Percentiles rank a stretch among this genome's conserved stretches.
Evolutionary conservation across 2,113 vertebrate genomes (phyloP).

Genomic region (Leucosticte australis): DNA sequence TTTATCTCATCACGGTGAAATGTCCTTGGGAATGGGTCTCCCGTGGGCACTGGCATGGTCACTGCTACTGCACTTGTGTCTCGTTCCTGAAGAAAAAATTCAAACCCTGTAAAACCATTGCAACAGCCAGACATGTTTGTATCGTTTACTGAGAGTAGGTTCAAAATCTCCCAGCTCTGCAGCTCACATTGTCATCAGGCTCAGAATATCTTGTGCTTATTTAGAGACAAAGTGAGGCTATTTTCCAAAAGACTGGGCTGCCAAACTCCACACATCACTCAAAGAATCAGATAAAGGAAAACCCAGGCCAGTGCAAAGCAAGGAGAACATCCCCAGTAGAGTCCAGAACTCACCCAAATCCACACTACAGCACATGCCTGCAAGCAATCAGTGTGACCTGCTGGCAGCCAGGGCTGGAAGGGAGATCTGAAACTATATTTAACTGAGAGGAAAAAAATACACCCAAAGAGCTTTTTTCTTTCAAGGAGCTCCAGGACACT

Average conservation of each 20-base stretch:
- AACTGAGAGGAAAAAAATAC: not conserved
- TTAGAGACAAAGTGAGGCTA: not conserved
- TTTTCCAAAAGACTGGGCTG: not conserved
- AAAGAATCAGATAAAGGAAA: not conserved
- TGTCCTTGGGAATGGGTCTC: slow-evolving; percentile 86
- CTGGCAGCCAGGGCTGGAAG: not conserved
- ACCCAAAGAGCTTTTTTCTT: not conserved
- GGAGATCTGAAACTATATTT: not conserved
- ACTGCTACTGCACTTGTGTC: slow-evolving; percentile 84
- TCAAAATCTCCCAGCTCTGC: not conserved
- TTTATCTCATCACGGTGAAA: slow-evolving; percentile 83
- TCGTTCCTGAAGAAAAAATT: slow-evolving; percentile 79
- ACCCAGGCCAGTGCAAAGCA: not conserved
- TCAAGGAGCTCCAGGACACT: not conserved
- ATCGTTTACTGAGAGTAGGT: not conserved
- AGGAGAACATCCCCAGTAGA: not conserved
- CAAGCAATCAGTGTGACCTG: not conserved
- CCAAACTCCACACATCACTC: not conserved
- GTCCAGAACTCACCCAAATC: not conserved
- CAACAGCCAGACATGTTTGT: not conserved
- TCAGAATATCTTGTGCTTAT: not conserved
- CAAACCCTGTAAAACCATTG: not conserved
- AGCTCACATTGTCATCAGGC: not conserved
- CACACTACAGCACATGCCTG: not conserved
- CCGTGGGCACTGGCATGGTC: slow-evolving; percentile 80